phyloP scores from a whole-genome alignment of 2,888 invertebrate species.

The Cataglyphis altisquamis region DNA sequence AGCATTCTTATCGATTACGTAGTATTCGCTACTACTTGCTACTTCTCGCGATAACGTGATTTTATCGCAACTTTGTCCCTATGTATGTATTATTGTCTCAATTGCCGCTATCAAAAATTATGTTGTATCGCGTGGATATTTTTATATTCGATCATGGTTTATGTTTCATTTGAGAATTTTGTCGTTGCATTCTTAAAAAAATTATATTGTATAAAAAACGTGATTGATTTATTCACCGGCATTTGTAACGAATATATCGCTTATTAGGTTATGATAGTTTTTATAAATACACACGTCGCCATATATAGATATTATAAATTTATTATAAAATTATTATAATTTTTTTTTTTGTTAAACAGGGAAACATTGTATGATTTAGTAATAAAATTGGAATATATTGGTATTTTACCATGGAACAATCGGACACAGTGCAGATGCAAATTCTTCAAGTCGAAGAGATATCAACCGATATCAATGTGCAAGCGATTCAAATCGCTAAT shows the following conservation, averaged over 20 bases:
- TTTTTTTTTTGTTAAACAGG: slow-evolving; percentile 59
- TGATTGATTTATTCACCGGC: background rate
- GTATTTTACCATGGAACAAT: slow-evolving; percentile 70
- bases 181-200: background rate
- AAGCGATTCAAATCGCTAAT: background rate
- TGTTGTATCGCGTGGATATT: background rate
- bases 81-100: background rate
- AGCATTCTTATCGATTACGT: background rate
- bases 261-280: slow-evolving; percentile 63
- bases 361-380: slow-evolving; percentile 58
- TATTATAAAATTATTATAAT: slow-evolving; percentile 18
- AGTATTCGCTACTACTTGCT: background rate
- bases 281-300: background rate
- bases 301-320: background rate
- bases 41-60: background rate
- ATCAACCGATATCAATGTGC: background rate
- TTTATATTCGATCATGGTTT: background rate
- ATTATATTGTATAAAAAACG: background rate
- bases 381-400: slow-evolving; percentile 54
- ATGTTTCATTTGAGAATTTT: background rate
- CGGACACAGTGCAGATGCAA: slow-evolving; percentile 55
- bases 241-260: background rate
- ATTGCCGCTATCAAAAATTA: background rate
- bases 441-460: slow-evolving; percentile 19
- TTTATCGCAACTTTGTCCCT: background rate